Evolutionary conservation across 1,140 invertebrate species (phyloP), one percentile per base, ranked within the genome.

Genomic region (Sesamia nonagrioides): DNA sequence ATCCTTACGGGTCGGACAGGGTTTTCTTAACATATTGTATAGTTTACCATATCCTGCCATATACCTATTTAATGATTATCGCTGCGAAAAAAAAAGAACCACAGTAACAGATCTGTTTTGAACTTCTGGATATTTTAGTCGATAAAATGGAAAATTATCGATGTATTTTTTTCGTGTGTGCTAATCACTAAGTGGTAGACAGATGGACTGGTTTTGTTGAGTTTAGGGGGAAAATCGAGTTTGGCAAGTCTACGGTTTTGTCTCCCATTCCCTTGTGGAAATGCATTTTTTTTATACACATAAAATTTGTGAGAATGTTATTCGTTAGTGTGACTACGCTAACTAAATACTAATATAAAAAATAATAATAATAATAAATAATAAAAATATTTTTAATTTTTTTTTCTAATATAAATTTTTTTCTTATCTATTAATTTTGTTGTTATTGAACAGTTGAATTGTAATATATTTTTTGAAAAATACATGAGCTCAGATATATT

Each of bases 221-320:
- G 42, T 69, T 68, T 69, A 4, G 58, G 58, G 56, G 7, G 58
- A 40, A 75, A 63, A 75, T 75, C 73, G 45, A 75, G 73, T 75
- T 75, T 75, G 27, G 58, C 35, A 58, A 75, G 73, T 69, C 37
- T 69, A 50, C 58, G 40, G 15, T 9, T 75, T 63, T 45, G 40
- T 58, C 15, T 58, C n/a, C 37, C 54, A 60, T 73, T 73, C 52
- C 27, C 21, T 73, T 50, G 54, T 73, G 52, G 54, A 58, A 73
- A 73, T 42, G 7, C 5, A 58, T 11, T 42, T 71, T 71, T 45
- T 73, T 60, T 15, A 27, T 27, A 40, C 37, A 60, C 18, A 27
- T 27, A n/a, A 4, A 27, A 15, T 1, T 73, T 60, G 37, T 58
- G 54, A 74, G 71, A 71, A 18, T 42, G n/a, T 15, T 60, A n/a